A percentile compares a stretch with the other conserved stretches of the same genome.
Evolutionary conservation across 2,113 vertebrate species (phyloP).

Genomic region (Nesoenas mayeri): DNA sequence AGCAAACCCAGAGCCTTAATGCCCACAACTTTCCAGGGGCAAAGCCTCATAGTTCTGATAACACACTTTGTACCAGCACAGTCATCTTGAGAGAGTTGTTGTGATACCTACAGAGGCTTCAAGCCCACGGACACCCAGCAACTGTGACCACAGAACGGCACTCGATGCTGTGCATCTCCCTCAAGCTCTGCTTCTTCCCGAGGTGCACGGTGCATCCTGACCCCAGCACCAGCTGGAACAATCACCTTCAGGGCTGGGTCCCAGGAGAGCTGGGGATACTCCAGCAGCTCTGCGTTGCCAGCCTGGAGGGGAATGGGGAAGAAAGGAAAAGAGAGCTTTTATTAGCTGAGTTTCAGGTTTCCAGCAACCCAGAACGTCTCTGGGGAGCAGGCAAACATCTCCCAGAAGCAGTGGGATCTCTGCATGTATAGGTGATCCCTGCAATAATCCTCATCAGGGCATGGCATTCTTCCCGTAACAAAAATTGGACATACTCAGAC

Average conservation of each 20-base stretch:
- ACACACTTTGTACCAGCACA: not conserved
- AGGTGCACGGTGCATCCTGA: rapidly evolving
- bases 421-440: not conserved
- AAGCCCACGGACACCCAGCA: not conserved
- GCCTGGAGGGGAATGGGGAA: not conserved
- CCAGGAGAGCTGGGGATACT: not conserved
- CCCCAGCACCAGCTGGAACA: not conserved
- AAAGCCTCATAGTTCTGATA: not conserved
- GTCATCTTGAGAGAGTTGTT: not conserved
- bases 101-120: not conserved
- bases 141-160: rapidly evolving
- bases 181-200: rapidly evolving
- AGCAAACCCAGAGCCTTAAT: not conserved
- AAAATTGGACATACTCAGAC: not conserved
- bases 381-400: not conserved
- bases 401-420: not conserved
- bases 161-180: not conserved
- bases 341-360: not conserved
- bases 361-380: not conserved
- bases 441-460: not conserved
- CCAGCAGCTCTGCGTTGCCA: not conserved
- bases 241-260: rapidly evolving
- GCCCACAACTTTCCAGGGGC: not conserved
- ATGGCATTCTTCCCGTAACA: not conserved
- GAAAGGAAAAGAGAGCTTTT: not conserved